phyloP scores from a whole-genome alignment of 2,888 invertebrate species.

The Stenoptilia bipunctidactyla region DNA sequence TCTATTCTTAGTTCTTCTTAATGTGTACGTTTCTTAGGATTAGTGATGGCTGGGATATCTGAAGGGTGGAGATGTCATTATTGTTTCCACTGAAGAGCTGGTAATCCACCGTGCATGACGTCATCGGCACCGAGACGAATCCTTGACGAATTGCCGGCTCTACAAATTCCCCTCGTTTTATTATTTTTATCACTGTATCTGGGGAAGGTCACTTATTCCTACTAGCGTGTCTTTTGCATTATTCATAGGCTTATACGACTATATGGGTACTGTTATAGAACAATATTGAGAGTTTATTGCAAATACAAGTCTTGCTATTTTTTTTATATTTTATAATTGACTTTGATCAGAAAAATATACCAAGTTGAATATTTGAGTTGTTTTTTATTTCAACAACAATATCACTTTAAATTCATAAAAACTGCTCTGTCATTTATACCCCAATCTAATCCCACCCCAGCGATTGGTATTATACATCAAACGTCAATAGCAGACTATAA shows the following conservation, averaged over 20 bases:
- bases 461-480: conserved; percentile 44
- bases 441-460: conserved; percentile 23
- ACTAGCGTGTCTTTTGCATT: conserved; percentile 30
- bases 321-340: too few relatives aligned
- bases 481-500: conserved; percentile 55
- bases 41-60: not conserved
- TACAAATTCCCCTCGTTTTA: conserved; percentile 34
- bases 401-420: conserved; percentile 4
- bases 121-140: conserved; percentile 38
- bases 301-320: too few relatives aligned
- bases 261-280: conserved; percentile 17
- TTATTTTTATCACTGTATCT: conserved; percentile 30
- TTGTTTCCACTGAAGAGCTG: not conserved
- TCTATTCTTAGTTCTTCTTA: too few relatives aligned
- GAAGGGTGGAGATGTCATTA: not conserved
- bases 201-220: conserved; percentile 7
- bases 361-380: not conserved
- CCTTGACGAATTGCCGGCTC: conserved; percentile 50
- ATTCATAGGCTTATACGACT: conserved; percentile 36
- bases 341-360: too few relatives aligned
- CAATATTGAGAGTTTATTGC: too few relatives aligned
- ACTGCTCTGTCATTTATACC: conserved; percentile 19
- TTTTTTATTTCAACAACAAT: conserved; percentile 7
- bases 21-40: not conserved
- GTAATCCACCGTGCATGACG: conserved; percentile 8